Percentiles rank a stretch among this genome's conserved stretches.
phyloP scores from a whole-genome alignment of 2,797 vertebrate genomes.

The Discoglossus pictus region DNA sequence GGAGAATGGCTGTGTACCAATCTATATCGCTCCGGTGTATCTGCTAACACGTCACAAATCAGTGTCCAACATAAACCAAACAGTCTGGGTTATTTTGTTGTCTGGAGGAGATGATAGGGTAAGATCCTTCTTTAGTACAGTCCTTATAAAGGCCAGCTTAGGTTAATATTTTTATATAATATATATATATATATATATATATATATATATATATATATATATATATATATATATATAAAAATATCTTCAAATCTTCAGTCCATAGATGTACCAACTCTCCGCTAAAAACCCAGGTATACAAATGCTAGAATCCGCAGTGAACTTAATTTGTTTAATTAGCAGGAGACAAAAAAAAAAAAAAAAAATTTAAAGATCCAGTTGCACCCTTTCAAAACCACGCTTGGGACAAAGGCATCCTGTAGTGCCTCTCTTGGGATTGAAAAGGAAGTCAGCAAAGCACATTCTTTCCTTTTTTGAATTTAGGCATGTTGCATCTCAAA shows the following conservation, averaged over 20 bases:
- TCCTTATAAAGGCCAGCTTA: conserved; percentile 13
- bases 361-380: conserved; percentile 35
- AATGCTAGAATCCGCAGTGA: conserved; percentile 48
- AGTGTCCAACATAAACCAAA: conserved; percentile 34
- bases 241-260: no score
- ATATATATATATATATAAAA: no score
- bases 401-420: neutral
- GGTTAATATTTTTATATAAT: conserved; percentile 41
- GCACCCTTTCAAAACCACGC: conserved; percentile 34
- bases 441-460: conserved; percentile 12
- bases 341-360: conserved; percentile 23
- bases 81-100: conserved; percentile 2
- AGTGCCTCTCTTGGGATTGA: conserved; percentile 1
- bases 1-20: no score
- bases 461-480: conserved; percentile 26
- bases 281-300: no score
- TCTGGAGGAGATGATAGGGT: no score
- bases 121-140: conserved; percentile 23
- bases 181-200: conserved; percentile 55
- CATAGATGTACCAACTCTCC: no score
- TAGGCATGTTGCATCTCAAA: conserved; percentile 5
- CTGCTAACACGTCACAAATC: conserved; percentile 33
- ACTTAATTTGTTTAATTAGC: conserved; percentile 38
- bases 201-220: conserved; percentile 41
- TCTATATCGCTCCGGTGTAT: conserved; percentile 1